Conservation (phyloP, 1,140 invertebrate genomes). For the Metaphire vulgaris region DNA sequence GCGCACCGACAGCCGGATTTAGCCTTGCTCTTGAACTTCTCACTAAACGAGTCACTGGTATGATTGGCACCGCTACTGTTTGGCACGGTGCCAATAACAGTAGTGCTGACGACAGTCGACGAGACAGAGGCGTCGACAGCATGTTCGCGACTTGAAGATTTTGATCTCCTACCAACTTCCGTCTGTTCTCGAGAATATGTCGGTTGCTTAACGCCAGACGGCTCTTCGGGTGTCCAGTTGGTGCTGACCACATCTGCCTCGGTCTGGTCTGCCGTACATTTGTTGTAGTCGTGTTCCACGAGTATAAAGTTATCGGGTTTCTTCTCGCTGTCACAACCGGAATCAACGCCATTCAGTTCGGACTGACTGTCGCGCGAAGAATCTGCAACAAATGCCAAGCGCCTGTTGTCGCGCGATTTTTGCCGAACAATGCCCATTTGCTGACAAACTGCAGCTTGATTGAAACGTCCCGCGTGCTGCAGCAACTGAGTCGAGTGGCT, state of each 20-base stretch:
- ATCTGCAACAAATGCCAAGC: background rate
- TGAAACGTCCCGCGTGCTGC: background rate
- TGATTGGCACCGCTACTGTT: background rate
- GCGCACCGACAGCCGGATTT: slow-evolving; percentile 72
- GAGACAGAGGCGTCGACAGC: background rate
- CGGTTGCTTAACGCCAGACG: no score
- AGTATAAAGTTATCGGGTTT: background rate
- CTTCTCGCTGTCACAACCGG: slow-evolving; percentile 8
- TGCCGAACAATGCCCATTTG: background rate
- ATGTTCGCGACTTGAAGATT: background rate
- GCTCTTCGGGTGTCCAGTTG: background rate
- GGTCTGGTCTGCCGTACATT: background rate
- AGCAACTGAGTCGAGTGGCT: background rate
- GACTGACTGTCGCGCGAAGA: slow-evolving; percentile 4
- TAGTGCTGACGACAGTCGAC: background rate
- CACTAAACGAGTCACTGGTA: background rate
- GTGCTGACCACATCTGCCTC: background rate
- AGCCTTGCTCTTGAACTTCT: background rate
- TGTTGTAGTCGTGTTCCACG: background rate
- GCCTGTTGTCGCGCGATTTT: background rate
- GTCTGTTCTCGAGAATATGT: background rate
- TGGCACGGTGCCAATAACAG: background rate
- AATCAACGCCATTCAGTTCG: slow-evolving; percentile 1
- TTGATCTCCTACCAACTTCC: background rate
- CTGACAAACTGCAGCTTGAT: background rate